Evolutionary conservation across 2,888 invertebrate species (phyloP), one percentile per base, ranked within the genome.

Genomic region (Drosophila colorata): DNA sequence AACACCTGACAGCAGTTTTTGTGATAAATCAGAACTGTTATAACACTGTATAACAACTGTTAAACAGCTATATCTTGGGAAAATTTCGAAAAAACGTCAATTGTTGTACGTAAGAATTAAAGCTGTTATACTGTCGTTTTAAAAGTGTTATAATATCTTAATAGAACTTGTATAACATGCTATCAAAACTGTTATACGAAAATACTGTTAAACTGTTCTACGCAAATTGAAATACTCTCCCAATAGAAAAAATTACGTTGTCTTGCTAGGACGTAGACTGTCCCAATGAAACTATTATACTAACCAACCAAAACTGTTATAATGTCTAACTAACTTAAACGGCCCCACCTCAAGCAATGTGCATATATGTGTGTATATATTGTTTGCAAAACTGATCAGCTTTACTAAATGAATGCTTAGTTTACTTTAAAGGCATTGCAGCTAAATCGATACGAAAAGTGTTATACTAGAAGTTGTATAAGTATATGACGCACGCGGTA

Each of bases 401-500:
- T 2, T 31, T 28, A 28, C 28, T 28, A 28, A 8, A 28, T 28
- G 28, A 8, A 25, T 6, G 11, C 1, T 11, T 11, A 31, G 31
- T 2, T 2, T 14, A 4, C 13, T 14, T 38, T 11, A 38, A 2
- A 13, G 0, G n/a, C n/a, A 43, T 5, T n/a, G 14, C n/a, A 18
- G 4, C 20, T 28, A 11, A 35, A 60, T 60, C 75, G 52, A 73
- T 75, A 16, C 38, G 7, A 13, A 14, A 51, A 38, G 11, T 44
- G 48, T 40, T 72, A 52, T 52, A 49, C 40, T 56, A 52, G 28
- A 5, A n/a, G 18, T 8, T 46, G 28, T 28, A 28, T 8, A 28
- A 28, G 8, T 37, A 18, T 41, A 31, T 76, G 65, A 70, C 71
- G 73, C 71, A 56, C 71, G 37, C 43, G 11, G 49, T 56, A 57